Percentiles rank a stretch among this genome's conserved stretches.
Conservation (phyloP, 2,888 invertebrate species). For the Plebejus melissa region DNA sequence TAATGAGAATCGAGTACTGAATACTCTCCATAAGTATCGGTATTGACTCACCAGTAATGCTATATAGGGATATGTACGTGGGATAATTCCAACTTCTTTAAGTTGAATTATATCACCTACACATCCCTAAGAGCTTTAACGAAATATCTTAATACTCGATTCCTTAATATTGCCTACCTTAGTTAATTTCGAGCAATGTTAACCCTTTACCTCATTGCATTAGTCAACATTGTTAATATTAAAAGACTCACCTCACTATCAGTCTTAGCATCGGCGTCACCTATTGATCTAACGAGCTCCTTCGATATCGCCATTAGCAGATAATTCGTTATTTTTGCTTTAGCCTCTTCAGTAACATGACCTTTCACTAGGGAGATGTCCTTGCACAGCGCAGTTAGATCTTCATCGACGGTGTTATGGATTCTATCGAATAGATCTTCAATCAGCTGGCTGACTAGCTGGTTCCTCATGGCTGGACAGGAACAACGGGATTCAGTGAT, state of each 20-base stretch:
- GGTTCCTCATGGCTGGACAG: conserved; percentile 69
- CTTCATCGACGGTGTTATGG: conserved; percentile 65
- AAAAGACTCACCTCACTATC: conserved; percentile 69
- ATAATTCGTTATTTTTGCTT: conserved; percentile 74
- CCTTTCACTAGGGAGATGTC: conserved; percentile 56
- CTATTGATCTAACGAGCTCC: conserved; percentile 73
- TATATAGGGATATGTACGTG: no score
- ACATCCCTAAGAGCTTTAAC: no score
- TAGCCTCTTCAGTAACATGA: conserved; percentile 63
- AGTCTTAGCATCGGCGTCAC: conserved; percentile 74
- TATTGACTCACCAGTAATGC: no score
- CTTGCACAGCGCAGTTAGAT: conserved; percentile 61
- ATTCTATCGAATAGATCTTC: conserved; percentile 71
- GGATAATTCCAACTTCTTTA: no score
- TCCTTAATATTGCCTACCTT: neutral
- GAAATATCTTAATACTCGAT: no score
- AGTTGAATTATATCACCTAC: no score
- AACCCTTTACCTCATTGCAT: conserved; percentile 34
- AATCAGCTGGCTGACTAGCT: conserved; percentile 69
- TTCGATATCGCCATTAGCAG: conserved; percentile 75
- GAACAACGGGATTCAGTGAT: conserved; percentile 67
- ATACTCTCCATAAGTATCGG: no score
- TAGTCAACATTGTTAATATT: conserved; percentile 43
- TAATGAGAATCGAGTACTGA: no score
- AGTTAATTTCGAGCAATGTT: neutral